These are phyloP conservation scores for Xanthia togata DNA, from an alignment of 2,888 invertebrate genomes.

Conservation along the genomic window DNA sequence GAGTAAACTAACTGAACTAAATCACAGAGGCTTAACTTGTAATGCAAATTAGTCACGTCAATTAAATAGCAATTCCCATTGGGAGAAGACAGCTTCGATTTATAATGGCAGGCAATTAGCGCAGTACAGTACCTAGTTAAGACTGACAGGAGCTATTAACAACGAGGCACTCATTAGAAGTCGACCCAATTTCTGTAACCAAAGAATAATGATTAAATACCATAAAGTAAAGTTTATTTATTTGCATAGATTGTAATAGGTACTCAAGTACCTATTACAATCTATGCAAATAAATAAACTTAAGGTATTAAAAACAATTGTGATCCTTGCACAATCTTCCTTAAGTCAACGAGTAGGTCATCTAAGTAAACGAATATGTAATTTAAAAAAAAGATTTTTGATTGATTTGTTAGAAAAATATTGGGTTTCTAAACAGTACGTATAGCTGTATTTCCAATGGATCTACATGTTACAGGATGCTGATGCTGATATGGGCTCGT, in stretches of 20 bases:
- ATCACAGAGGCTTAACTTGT: slow-evolving; percentile 25
- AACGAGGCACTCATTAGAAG: slow-evolving; percentile 6
- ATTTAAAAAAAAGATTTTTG: no score
- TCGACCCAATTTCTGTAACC: slow-evolving; percentile 1
- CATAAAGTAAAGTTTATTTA: not conserved
- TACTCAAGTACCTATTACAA: no score
- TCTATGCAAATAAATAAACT: no score
- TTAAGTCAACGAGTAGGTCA: no score
- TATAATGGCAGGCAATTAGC: slow-evolving; percentile 23
- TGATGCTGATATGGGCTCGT: slow-evolving; percentile 77
- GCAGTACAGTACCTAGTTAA: slow-evolving; percentile 9
- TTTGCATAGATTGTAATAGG: no score
- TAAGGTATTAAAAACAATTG: no score
- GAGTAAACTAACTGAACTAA: slow-evolving; percentile 29
- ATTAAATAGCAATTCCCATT: slow-evolving; percentile 27
- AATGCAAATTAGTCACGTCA: slow-evolving; percentile 31
- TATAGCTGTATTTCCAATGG: not conserved
- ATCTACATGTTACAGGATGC: slow-evolving; percentile 65
- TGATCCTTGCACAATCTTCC: no score
- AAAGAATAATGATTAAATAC: not conserved
- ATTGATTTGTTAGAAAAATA: not conserved
- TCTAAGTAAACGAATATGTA: no score
- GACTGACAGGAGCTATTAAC: slow-evolving; percentile 9
- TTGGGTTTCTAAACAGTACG: slow-evolving; percentile 2
- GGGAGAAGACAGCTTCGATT: slow-evolving; percentile 20